Evolutionary conservation across 2,888 invertebrate genomes (phyloP), one percentile per base, ranked within the genome.

Genomic region (Morpho achilles): DNA sequence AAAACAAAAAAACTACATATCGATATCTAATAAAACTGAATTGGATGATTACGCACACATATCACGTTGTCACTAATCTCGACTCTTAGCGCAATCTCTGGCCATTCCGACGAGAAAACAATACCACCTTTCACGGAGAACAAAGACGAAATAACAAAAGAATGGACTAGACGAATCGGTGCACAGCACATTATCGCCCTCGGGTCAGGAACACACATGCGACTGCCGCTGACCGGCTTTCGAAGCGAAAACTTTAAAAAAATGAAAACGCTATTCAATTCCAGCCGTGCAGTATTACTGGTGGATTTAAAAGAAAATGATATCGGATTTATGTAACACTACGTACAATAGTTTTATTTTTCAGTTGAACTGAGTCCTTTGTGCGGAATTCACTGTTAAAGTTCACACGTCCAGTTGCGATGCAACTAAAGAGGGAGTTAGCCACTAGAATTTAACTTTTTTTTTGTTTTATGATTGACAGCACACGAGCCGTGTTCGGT

Each of bases 401-500:
- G 53, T 61, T 62, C 49, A 64, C 53, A 61, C 60, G 51, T 56
- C 44, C 45, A 50, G 55, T 55, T 57, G 54, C 56, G 60, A 52
- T 59, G 70, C 72, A 73, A 72, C 80, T 84, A 83, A 83, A 83
- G 74, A 82, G 75, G 71, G 79, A 79, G 80, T 80, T 80, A 82
- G 79, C 80, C 79, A 71, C 70, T 80, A 77, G 82, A 79, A 82
- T 84, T 85, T 80, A 70, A 76, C 69, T 70, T 79, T 82, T 83
- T 84, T 84, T 81, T 84, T 89, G 50, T 59, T 62, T 87, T 88
- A 88, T 90, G 87, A 90, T 88, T 88, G 87, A 87, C 87, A 87
- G 84, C 84, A 86, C 88, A 87, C 87, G 83, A 75, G 80, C 77
- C 68, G 83, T 86, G 87, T 70, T 81, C 88, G 87, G 87, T 87